phyloP scores from a whole-genome alignment of 2,888 invertebrate species.

The Tipula unca region DNA sequence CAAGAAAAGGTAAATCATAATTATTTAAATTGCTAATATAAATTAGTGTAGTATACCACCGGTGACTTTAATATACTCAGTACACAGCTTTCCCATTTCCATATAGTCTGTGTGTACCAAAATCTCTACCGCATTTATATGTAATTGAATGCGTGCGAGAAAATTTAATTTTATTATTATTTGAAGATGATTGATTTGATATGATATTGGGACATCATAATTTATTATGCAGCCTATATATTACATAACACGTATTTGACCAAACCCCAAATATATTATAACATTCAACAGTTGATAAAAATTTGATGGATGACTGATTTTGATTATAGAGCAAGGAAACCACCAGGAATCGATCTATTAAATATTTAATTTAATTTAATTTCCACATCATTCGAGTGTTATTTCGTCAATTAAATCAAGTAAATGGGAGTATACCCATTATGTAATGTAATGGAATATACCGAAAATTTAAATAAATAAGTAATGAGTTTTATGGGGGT shows the following conservation, averaged over 20 bases:
- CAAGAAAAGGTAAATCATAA: neutral
- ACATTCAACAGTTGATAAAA: neutral
- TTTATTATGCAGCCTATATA: neutral
- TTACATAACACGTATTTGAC: neutral
- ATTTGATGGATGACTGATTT: neutral
- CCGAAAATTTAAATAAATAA: neutral
- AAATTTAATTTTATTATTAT: neutral
- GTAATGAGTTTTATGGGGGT: too few species aligned
- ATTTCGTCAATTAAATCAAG: neutral
- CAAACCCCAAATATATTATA: neutral
- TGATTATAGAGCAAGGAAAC: neutral
- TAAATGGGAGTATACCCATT: neutral
- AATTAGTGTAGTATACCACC: neutral
- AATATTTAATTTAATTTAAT: neutral
- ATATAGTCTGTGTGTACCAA: too few species aligned
- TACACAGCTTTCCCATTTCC: neutral
- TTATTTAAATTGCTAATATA: neutral
- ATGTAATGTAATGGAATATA: neutral
- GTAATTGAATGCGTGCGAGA: neutral
- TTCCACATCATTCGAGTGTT: neutral
- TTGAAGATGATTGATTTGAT: neutral
- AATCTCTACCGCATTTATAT: neutral
- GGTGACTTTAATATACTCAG: neutral
- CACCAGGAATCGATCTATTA: neutral
- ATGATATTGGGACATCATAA: neutral